A percentile compares a stretch with the other conserved stretches of the same genome.
Evolutionary conservation across 1,140 invertebrate species (phyloP).

Genomic region (Argopecten irradians): DNA sequence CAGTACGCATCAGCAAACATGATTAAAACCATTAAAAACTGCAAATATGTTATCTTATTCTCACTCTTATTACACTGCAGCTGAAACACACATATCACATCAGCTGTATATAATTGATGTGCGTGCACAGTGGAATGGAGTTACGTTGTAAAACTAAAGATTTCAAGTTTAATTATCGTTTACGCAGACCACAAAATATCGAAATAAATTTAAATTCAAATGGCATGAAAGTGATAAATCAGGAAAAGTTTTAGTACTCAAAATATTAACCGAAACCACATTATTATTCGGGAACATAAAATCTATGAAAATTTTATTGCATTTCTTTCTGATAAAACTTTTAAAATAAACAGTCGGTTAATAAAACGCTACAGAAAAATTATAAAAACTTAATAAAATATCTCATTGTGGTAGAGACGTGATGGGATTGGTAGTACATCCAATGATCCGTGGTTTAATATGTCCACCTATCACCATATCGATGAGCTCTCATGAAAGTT

Average conservation of each 20-base stretch:
- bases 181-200: background rate
- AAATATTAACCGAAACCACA: conserved; percentile 10
- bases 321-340: background rate
- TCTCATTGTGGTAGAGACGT: background rate
- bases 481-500: background rate
- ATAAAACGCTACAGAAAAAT: background rate
- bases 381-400: background rate
- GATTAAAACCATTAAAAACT: background rate
- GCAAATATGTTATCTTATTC: conserved; percentile 8
- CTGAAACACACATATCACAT: background rate
- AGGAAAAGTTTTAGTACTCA: background rate
- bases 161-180: background rate
- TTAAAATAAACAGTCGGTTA: background rate
- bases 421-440: background rate
- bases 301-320: background rate
- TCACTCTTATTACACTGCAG: background rate
- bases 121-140: background rate
- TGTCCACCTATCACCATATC: background rate
- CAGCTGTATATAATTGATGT: background rate
- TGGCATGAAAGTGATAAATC: background rate
- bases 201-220: background rate
- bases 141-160: background rate
- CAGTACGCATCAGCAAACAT: background rate
- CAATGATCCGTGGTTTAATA: background rate
- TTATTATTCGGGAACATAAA: background rate